Percentiles rank a stretch among this genome's conserved stretches.
phyloP scores from a whole-genome alignment of 1,140 invertebrate genomes.

The Sycophaga agraensis region DNA sequence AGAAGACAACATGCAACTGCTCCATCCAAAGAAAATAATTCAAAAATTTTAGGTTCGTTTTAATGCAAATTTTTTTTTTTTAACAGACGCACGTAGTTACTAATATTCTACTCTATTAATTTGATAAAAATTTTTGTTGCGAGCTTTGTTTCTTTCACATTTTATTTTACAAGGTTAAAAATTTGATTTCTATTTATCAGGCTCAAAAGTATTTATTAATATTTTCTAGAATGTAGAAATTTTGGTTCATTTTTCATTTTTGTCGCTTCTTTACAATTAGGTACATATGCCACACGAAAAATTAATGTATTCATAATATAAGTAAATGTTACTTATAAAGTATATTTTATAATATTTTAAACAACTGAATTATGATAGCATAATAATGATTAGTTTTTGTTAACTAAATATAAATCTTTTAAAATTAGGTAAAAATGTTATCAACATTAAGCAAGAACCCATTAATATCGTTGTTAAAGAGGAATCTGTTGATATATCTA shows the following conservation, averaged over 20 bases:
- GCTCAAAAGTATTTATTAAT: neutral
- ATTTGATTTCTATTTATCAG: neutral
- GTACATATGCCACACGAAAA: too few relatives aligned
- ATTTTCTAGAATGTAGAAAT: too few relatives aligned
- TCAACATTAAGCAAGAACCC: slow-evolving; percentile 4
- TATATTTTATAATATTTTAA: too few relatives aligned
- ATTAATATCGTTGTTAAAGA: neutral
- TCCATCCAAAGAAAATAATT: slow-evolving; percentile 25
- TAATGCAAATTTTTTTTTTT: slow-evolving; percentile 5
- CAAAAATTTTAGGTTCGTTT: slow-evolving; percentile 33
- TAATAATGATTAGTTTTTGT: neutral
- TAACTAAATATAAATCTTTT: too few relatives aligned
- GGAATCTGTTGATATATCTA: slow-evolving; percentile 8
- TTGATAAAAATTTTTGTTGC: too few relatives aligned
- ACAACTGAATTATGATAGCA: neutral
- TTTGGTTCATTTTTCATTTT: too few relatives aligned
- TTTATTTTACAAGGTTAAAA: neutral
- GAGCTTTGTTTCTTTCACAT: neutral
- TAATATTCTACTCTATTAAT: too few relatives aligned
- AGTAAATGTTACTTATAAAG: too few relatives aligned
- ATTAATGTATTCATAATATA: too few relatives aligned
- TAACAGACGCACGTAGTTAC: too few relatives aligned
- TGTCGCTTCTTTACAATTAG: too few relatives aligned
- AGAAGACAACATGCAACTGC: slow-evolving; percentile 21
- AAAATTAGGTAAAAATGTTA: slow-evolving; percentile 4